Evolutionary conservation across 2,797 vertebrate species (phyloP).

Genomic region (Pelobates cultripes): DNA sequence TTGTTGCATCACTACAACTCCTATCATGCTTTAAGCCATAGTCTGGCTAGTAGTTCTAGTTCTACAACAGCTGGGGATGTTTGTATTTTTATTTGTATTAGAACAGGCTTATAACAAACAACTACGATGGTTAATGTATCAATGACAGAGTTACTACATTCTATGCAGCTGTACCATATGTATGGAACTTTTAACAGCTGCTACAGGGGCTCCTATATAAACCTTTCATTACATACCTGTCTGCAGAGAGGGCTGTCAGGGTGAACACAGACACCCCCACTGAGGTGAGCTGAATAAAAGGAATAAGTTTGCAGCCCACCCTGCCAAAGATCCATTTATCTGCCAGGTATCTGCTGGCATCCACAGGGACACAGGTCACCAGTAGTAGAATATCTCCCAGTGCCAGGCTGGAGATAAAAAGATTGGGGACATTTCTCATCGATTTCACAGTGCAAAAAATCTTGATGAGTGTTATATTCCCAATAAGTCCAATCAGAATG

Average conservation of each 20-base stretch:
- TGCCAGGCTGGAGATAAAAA: constrained; percentile 95
- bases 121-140: not conserved
- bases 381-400: constrained; percentile 90
- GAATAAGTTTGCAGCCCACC: constrained; percentile 92
- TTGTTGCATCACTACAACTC: no score
- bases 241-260: constrained; percentile 92
- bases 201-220: not conserved
- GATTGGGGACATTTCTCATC: constrained; percentile 87
- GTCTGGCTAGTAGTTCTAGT: no score
- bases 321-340: constrained; percentile 93
- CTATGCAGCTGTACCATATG: not conserved
- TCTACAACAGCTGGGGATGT: no score
- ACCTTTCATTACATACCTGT: constrained; percentile 80
- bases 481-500: constrained; percentile 84
- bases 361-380: constrained; percentile 92
- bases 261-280: constrained; percentile 98
- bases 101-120: no score
- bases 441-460: constrained; percentile 91
- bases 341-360: constrained; percentile 90
- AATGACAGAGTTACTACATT: not conserved
- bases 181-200: constrained; percentile 1
- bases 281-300: constrained; percentile 95
- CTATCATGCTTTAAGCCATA: no score
- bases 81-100: no score
- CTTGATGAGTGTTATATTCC: constrained; percentile 93